Base-by-base conservation (phyloP, 2,797 vertebrate genomes). In the Cottoperca gobio region DNA sequence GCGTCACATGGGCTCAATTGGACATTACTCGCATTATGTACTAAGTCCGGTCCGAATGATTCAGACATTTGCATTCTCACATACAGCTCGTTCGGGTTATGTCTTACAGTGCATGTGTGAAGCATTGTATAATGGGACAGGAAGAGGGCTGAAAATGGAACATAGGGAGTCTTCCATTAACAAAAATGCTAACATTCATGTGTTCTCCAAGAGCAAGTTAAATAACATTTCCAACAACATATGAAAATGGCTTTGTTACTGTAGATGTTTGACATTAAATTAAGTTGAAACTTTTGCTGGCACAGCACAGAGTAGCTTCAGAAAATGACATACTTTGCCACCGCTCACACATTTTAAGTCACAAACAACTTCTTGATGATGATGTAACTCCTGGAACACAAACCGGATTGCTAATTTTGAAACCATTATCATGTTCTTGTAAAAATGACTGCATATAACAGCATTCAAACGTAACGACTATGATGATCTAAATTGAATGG, bases 381-480 rank as follows among this genome's bases (percentile, higher is more conserved):
- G 31, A 70, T 10, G 24, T 19, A 26, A 64, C 24, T 42, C 7
- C 11, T 31, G 26, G 19, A 53, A 43, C 37, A 78, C 57, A 72
- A 76, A 72, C 42, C 8, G 0, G 68, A 71, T 61, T 19, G n/a
- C 57, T 45, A 21, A 40, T 39, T 43, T 31, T 0, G 3, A 48
- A 19, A 4, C 10, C 11, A n/a, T 59, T 33, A 64, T 14, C 42
- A 40, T 37, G 57, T 43, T 19, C 26, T 24, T 31, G 16, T 55
- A 23, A 68, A 43, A 68, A 24, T 40, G 49, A 70, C 12, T 46
- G n/a, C n/a, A n/a, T n/a, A n/a, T n/a, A n/a, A n/a, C n/a, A n/a
- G n/a, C n/a, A n/a, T 49, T 49, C 14, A 55, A 19, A 35, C 1
- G 21, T 48, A 9, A 43, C 10, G 2, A 53, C 19, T n/a, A 31